Conservation (phyloP, 2,113 vertebrate species). For the Anolis carolinensis region DNA sequence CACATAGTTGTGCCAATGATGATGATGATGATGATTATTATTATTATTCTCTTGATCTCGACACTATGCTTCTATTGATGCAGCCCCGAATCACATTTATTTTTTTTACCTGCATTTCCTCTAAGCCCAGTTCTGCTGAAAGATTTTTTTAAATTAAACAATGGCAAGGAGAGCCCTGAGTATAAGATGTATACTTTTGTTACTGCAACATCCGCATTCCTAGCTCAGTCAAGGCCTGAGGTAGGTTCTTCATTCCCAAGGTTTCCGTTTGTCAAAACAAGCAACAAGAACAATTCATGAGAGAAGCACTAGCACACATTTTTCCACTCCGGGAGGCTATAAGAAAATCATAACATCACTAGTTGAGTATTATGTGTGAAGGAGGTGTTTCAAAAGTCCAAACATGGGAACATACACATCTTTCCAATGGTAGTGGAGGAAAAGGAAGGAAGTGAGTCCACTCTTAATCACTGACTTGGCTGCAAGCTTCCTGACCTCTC, state of each 20-base stretch:
- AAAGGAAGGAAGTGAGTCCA: constrained; percentile 42
- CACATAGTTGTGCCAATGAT: too few species aligned
- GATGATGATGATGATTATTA: too few species aligned
- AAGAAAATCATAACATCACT: neutral
- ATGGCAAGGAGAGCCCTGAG: too few species aligned
- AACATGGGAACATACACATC: constrained; percentile 6
- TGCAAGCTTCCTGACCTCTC: constrained; percentile 47
- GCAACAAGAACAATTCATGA: neutral
- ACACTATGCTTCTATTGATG: too few species aligned
- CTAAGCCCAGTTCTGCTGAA: too few species aligned
- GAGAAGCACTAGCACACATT: neutral
- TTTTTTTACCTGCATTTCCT: too few species aligned
- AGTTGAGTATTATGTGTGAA: neutral
- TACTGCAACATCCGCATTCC: neutral
- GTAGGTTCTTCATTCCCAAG: neutral
- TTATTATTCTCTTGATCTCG: too few species aligned
- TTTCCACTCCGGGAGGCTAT: neutral
- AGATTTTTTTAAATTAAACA: too few species aligned
- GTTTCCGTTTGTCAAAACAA: neutral
- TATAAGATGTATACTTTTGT: too few species aligned
- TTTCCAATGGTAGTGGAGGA: constrained; percentile 16
- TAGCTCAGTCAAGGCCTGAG: neutral
- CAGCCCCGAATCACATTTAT: too few species aligned
- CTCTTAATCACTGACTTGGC: constrained; percentile 48
- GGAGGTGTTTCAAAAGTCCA: neutral